A percentile compares a stretch with the other conserved stretches of the same genome.
These are phyloP conservation scores for Corapipo altera DNA, from an alignment of 2,113 vertebrate species.

Conservation along the genomic window DNA sequence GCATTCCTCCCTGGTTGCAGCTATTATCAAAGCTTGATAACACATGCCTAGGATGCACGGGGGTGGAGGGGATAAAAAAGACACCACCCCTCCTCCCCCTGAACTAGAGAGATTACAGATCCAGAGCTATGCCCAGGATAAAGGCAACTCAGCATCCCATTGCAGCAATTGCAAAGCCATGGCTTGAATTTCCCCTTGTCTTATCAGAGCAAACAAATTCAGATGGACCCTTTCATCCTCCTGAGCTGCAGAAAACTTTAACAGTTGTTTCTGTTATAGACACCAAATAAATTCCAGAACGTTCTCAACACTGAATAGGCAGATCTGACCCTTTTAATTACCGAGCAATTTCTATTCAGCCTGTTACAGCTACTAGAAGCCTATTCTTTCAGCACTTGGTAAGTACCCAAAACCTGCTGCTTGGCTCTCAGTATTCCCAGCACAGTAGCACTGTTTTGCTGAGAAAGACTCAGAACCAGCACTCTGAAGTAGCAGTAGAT, in stretches of 20 bases:
- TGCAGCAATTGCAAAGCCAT: not conserved
- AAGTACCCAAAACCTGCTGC: not conserved
- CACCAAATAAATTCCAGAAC: conserved; percentile 2
- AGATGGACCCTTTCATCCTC: not conserved
- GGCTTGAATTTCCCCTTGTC: not conserved
- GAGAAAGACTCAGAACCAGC: not conserved
- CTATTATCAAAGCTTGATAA: not conserved
- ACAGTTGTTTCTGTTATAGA: not conserved
- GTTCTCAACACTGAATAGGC: not conserved
- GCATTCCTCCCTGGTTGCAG: not conserved
- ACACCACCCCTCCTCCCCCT: not conserved
- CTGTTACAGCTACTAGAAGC: not conserved
- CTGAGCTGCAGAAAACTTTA: not conserved
- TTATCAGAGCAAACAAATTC: not conserved
- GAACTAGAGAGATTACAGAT: not conserved
- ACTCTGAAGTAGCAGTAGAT: not conserved
- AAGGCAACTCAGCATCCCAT: not conserved
- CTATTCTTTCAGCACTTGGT: conserved; percentile 21
- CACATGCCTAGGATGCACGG: not conserved
- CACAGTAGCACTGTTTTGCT: not conserved
- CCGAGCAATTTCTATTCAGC: not conserved
- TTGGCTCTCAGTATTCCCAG: not conserved
- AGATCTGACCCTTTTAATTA: not conserved
- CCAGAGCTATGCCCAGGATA: not conserved
- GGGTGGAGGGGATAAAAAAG: not conserved